phyloP scores from a whole-genome alignment of 2,888 invertebrate genomes.

The Brachyopa scutellaris region DNA sequence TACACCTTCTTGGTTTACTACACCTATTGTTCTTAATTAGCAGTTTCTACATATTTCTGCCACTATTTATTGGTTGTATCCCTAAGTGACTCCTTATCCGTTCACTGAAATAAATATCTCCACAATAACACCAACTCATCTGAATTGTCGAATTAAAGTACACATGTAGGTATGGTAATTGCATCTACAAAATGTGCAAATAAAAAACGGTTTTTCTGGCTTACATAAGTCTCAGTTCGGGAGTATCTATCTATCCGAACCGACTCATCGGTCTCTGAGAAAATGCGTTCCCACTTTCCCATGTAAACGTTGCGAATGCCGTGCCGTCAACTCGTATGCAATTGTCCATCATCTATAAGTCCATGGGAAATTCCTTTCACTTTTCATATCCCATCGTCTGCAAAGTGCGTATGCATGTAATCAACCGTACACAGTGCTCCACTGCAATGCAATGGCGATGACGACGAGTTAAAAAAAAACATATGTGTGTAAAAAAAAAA shows the following conservation, averaged over 20 bases:
- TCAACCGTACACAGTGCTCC: constrained; percentile 5
- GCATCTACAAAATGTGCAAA: constrained; percentile 27
- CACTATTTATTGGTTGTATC: no score
- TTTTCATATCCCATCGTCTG: constrained; percentile 53
- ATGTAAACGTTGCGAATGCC: constrained; percentile 26
- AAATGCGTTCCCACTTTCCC: constrained; percentile 67
- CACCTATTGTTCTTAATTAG: no score
- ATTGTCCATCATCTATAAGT: constrained; percentile 37
- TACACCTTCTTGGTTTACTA: no score
- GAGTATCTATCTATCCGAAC: constrained; percentile 15
- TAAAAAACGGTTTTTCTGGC: constrained; percentile 1
- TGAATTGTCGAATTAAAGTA: constrained; percentile 59
- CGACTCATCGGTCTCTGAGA: constrained; percentile 37
- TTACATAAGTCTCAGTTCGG: constrained; percentile 52
- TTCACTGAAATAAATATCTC: constrained; percentile 54
- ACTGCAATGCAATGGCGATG: not conserved
- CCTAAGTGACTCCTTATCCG: no score
- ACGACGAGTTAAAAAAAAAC: constrained; percentile 12
- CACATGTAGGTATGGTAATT: no score
- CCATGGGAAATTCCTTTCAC: constrained; percentile 72
- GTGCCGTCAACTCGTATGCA: not conserved
- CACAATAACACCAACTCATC: constrained; percentile 54
- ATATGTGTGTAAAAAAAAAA: no score
- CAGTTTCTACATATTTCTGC: no score
- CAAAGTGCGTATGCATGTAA: constrained; percentile 50